These are phyloP conservation scores for Microcebus ravelobensis DNA, from an alignment of 2,113 vertebrate genomes.

Conservation along the genomic window DNA sequence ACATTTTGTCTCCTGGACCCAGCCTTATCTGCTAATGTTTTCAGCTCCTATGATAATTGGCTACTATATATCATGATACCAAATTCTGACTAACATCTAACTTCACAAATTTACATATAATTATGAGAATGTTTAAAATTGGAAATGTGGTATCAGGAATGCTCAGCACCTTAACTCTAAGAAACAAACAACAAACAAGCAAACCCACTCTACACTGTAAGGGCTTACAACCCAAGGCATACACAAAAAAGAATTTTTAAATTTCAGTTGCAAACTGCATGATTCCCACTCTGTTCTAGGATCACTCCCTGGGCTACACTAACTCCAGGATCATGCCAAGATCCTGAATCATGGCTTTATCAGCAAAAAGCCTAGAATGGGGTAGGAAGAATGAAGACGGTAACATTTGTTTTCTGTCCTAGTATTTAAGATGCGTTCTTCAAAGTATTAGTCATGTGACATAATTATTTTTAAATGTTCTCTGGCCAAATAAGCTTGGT, in stretches of 20 bases:
- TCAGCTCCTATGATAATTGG: constrained; percentile 55
- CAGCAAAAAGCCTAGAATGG: not conserved
- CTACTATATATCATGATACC: constrained; percentile 3
- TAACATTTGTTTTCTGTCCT: not conserved
- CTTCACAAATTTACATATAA: not conserved
- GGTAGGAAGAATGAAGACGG: not conserved
- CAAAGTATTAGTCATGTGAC: not conserved
- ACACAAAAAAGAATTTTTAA: not conserved
- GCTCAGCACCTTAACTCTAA: not conserved
- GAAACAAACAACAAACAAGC: not conserved
- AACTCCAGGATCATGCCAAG: not conserved
- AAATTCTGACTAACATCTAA: constrained; percentile 10
- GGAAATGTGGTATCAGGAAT: constrained; percentile 7
- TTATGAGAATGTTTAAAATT: constrained; percentile 11
- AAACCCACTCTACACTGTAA: not conserved
- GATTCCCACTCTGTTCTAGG: not conserved
- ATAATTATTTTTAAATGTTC: not conserved
- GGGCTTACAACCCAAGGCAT: not conserved
- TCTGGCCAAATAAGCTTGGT: not conserved
- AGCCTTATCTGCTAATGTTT: not conserved
- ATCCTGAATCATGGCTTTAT: not conserved
- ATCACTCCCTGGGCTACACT: not conserved
- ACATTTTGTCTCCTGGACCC: not conserved
- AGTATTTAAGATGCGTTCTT: constrained; percentile 16
- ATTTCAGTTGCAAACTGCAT: not conserved